Conservation (phyloP, 2,797 vertebrate species). For the Gastrophryne carolinensis region DNA sequence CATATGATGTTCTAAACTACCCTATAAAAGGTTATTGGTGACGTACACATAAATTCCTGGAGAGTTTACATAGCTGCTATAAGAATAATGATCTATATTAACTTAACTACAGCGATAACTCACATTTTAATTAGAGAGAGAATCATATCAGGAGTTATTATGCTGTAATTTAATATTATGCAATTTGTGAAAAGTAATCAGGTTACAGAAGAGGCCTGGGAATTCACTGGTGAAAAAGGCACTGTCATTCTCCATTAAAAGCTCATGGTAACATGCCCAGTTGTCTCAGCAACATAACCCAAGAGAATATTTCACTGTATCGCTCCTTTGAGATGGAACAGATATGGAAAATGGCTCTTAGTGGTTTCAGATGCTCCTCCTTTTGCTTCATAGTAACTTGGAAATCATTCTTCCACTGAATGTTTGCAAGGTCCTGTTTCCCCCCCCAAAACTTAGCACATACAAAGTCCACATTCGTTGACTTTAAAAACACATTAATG, state of each 20-base stretch:
- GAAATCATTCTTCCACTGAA: no score
- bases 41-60: conserved; percentile 55
- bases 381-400: no score
- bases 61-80: conserved; percentile 55
- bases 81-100: conserved; percentile 62
- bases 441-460: no score
- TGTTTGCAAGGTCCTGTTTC: no score
- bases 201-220: conserved; percentile 58
- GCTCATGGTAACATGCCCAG: conserved; percentile 50
- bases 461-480: no score
- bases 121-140: conserved; percentile 64
- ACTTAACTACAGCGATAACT: conserved; percentile 57
- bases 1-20: conserved; percentile 33
- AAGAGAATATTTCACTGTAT: conserved; percentile 53
- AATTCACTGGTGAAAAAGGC: conserved; percentile 51
- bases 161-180: conserved; percentile 58
- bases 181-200: conserved; percentile 67
- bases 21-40: conserved; percentile 11
- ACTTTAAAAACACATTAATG: no score
- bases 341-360: no score
- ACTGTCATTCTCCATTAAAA: conserved; percentile 52
- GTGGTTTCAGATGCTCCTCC: no score
- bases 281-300: conserved; percentile 51
- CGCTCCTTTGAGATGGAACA: conserved; percentile 28
- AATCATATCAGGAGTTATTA: conserved; percentile 56